A percentile compares a stretch with the other conserved stretches of the same genome.
Conservation (phyloP, 2,113 vertebrate species). For the Salminus brasiliensis region DNA sequence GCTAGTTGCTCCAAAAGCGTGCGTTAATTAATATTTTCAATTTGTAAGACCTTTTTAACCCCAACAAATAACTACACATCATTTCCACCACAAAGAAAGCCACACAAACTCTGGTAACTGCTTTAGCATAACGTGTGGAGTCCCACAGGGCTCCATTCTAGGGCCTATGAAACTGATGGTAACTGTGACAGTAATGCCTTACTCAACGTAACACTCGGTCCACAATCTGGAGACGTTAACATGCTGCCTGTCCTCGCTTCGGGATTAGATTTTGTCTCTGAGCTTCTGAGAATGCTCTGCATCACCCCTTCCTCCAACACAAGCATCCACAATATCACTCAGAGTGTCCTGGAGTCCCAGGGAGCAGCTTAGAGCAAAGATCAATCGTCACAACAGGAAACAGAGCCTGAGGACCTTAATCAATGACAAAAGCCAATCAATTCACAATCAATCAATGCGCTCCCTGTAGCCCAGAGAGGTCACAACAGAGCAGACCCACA, state of each 20-base stretch:
- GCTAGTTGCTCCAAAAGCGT: too few species aligned
- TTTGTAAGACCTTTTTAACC: too few species aligned
- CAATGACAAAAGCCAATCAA: conserved; percentile 45
- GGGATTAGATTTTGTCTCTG: not conserved
- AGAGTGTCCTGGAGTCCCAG: not conserved
- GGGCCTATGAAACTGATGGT: too few species aligned
- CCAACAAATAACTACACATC: too few species aligned
- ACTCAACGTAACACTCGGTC: conserved; percentile 36
- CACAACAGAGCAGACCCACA: not conserved
- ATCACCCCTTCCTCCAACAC: not conserved
- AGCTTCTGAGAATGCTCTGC: not conserved
- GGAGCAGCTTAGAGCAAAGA: conserved; percentile 35
- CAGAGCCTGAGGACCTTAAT: conserved; percentile 12
- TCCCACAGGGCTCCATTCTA: too few species aligned
- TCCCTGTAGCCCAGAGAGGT: conserved; percentile 8
- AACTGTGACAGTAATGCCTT: too few species aligned
- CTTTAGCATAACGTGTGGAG: too few species aligned
- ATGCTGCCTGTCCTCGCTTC: not conserved
- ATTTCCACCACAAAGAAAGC: too few species aligned
- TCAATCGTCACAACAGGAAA: conserved; percentile 41
- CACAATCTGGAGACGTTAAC: not conserved
- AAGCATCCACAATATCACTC: not conserved
- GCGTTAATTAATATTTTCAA: too few species aligned
- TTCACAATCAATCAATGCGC: conserved; percentile 30
- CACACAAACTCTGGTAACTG: too few species aligned